These are phyloP conservation scores for Arothron firmamentum DNA, from an alignment of 2,113 vertebrate genomes.

Conservation along the genomic window DNA sequence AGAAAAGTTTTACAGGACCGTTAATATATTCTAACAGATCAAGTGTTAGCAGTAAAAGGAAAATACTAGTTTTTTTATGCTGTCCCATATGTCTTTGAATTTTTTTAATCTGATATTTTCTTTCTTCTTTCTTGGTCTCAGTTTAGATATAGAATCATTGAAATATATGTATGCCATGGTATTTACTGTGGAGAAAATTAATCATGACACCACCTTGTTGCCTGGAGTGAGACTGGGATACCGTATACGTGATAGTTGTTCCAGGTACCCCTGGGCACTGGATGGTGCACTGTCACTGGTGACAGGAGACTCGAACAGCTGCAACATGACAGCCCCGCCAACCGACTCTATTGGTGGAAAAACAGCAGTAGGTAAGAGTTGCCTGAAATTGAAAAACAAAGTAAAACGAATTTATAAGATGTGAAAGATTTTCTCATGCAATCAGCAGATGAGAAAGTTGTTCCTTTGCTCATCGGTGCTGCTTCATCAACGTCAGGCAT, in stretches of 20 bases:
- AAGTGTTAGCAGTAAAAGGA: too few species aligned
- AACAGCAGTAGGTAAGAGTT: slow-evolving; percentile 1
- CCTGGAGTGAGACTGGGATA: slow-evolving; percentile 69
- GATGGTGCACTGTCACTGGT: slow-evolving; percentile 53
- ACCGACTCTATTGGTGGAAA: neutral
- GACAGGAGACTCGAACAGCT: slow-evolving; percentile 47
- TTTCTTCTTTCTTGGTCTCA: slow-evolving; percentile 15
- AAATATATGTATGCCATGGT: slow-evolving; percentile 57
- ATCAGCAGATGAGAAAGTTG: slow-evolving; percentile 24
- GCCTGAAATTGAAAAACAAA: neutral
- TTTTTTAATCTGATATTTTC: neutral
- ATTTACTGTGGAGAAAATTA: slow-evolving; percentile 75
- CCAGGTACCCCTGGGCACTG: slow-evolving; percentile 55
- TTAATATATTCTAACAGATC: too few species aligned
- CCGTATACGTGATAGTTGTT: slow-evolving; percentile 64
- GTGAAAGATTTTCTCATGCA: neutral
- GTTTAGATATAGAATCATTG: slow-evolving; percentile 53
- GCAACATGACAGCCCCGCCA: slow-evolving; percentile 8
- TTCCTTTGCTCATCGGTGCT: slow-evolving; percentile 64
- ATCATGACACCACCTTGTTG: slow-evolving; percentile 56
- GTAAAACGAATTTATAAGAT: neutral
- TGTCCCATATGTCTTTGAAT: neutral
- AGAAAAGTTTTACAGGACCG: too few species aligned
- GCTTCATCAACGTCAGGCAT: slow-evolving; percentile 60
- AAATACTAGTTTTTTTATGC: too few species aligned